Evolutionary conservation across 2,888 invertebrate genomes (phyloP).

Genomic region (Tiliacea aurago): DNA sequence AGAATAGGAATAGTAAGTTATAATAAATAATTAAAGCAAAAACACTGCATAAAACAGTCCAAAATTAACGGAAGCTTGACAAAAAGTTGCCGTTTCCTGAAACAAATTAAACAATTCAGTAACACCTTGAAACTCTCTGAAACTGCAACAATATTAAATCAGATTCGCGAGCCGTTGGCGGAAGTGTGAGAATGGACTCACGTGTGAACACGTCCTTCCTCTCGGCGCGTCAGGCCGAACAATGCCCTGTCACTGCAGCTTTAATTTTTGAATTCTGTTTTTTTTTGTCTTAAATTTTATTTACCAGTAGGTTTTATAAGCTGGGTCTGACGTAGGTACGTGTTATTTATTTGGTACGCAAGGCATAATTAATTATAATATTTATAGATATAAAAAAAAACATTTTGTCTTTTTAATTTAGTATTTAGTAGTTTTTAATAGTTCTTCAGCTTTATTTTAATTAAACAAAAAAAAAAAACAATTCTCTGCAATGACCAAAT

Average conservation of each 20-base stretch:
- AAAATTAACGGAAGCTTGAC: constrained; percentile 22
- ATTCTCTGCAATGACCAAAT: too few species aligned
- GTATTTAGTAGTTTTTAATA: too few species aligned
- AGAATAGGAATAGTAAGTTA: too few species aligned
- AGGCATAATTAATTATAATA: too few species aligned
- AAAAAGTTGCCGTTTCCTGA: constrained; percentile 50
- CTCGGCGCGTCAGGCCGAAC: neutral
- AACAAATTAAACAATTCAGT: constrained; percentile 63
- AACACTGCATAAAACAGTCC: constrained; percentile 1
- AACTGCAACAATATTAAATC: constrained; percentile 66
- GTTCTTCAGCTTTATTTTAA: too few species aligned
- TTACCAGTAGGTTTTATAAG: neutral
- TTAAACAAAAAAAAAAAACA: too few species aligned
- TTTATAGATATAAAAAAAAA: too few species aligned
- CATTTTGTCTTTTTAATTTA: too few species aligned
- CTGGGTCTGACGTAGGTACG: too few species aligned
- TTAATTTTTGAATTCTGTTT: neutral
- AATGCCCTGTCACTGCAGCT: neutral
- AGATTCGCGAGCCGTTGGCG: constrained; percentile 50
- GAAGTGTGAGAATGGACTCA: neutral
- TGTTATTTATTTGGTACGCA: too few species aligned
- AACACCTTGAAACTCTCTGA: constrained; percentile 52
- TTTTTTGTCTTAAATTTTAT: neutral
- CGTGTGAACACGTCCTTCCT: neutral
- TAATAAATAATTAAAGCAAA: neutral